Percentiles rank a stretch among this genome's conserved stretches.
phyloP scores from a whole-genome alignment of 1,140 invertebrate genomes.

The Magallana angulata region DNA sequence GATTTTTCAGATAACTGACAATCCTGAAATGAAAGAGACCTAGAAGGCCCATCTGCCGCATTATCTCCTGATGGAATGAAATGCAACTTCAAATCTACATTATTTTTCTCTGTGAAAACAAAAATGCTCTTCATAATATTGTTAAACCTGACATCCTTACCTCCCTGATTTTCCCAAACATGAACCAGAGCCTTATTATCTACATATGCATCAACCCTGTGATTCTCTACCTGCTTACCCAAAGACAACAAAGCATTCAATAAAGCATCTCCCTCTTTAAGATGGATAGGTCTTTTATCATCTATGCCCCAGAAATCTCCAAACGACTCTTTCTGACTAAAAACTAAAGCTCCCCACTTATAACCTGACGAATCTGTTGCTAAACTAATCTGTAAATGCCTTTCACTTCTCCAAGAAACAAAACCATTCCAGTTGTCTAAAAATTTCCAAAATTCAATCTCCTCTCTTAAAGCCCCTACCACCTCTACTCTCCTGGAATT shows the following conservation, averaged over 20 bases:
- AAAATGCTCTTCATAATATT: constrained; percentile 39
- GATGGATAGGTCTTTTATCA: constrained; percentile 38
- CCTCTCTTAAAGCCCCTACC: not conserved
- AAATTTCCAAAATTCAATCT: constrained; percentile 45
- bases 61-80: constrained; percentile 51
- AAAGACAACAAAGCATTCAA: not conserved
- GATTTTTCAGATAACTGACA: not conserved
- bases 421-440: constrained; percentile 29
- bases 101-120: constrained; percentile 28
- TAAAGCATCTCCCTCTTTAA: constrained; percentile 48
- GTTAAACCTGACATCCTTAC: constrained; percentile 39
- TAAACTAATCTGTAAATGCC: constrained; percentile 35
- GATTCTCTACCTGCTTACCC: constrained; percentile 5
- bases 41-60: constrained; percentile 39
- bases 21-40: constrained; percentile 5
- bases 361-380: constrained; percentile 37
- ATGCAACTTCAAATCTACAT: constrained; percentile 47
- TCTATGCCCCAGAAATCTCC: constrained; percentile 40
- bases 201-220: constrained; percentile 47
- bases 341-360: constrained; percentile 39
- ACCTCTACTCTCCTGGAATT: constrained; percentile 16
- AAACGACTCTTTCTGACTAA: not conserved
- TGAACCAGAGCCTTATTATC: constrained; percentile 41
- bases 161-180: constrained; percentile 38
- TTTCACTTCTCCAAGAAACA: constrained; percentile 43